Evolutionary conservation across 2,113 vertebrate genomes (phyloP).

Genomic region (Syngnathus scovelli): DNA sequence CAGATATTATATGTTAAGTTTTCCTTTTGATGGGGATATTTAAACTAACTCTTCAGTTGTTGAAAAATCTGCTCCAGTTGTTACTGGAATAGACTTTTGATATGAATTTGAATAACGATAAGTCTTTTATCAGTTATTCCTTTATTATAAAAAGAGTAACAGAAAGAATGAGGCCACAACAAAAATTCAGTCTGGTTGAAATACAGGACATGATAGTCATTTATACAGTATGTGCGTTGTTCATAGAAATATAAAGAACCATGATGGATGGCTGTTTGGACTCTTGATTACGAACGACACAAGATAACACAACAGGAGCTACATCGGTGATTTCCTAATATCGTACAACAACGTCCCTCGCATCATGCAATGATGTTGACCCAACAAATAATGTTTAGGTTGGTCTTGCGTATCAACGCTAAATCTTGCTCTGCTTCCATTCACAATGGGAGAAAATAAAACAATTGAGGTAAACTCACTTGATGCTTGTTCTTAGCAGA

Average conservation of each 20-base stretch:
- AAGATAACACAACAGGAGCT: constrained; percentile 29
- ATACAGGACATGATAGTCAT: constrained; percentile 35
- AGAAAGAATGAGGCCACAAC: constrained; percentile 66
- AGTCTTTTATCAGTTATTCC: constrained; percentile 33
- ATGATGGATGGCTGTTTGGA: constrained; percentile 13
- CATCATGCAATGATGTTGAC: constrained; percentile 31
- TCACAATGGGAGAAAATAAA: neutral
- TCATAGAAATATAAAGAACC: neutral
- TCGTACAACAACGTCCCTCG: constrained; percentile 6
- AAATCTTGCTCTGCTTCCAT: neutral
- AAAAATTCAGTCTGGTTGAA: constrained; percentile 48
- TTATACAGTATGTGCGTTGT: constrained; percentile 16
- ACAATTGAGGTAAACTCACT: neutral
- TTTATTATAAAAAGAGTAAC: constrained; percentile 73
- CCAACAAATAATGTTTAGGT: neutral
- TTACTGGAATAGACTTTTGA: neutral
- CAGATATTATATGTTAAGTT: no score
- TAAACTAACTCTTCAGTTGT: no score
- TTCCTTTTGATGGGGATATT: no score
- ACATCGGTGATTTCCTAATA: neutral
- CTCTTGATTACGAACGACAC: constrained; percentile 32
- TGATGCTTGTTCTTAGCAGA: constrained; percentile 10
- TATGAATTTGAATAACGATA: neutral
- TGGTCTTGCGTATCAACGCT: neutral
- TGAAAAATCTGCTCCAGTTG: neutral